Conservation (phyloP, 1,140 invertebrate species). For the Heliconius congener region DNA sequence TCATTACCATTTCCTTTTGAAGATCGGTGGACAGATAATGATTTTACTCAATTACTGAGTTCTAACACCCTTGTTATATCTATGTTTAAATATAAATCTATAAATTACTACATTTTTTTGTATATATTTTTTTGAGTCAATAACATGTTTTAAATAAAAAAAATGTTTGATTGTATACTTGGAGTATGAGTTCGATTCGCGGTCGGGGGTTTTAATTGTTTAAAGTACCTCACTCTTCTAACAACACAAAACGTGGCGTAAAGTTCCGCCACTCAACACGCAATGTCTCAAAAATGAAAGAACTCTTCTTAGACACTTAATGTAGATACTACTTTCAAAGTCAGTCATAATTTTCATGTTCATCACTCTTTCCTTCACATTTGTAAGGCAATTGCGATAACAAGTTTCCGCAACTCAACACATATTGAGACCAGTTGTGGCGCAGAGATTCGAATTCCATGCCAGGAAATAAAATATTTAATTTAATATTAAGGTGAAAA, state of each 20-base stretch:
- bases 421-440: too few species aligned
- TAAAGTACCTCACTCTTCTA: too few species aligned
- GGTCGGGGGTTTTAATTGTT: not conserved
- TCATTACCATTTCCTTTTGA: conserved; percentile 14
- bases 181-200: not conserved
- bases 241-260: too few species aligned
- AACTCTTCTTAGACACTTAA: too few species aligned
- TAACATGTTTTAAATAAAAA: not conserved
- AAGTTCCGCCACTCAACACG: too few species aligned
- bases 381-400: not conserved
- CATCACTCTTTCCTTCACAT: too few species aligned
- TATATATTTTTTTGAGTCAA: not conserved
- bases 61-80: not conserved
- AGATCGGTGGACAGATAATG: not conserved
- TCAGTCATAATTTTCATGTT: too few species aligned
- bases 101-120: not conserved
- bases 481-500: too few species aligned
- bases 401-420: not conserved
- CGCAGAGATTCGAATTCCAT: too few species aligned
- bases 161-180: not conserved
- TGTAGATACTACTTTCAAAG: not conserved
- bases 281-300: too few species aligned
- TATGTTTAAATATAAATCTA: not conserved
- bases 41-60: not conserved
- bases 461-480: too few species aligned